Evolutionary conservation across 2,888 invertebrate species (phyloP), one percentile per base, ranked within the genome.

Genomic region (Drosophila helvetica): DNA sequence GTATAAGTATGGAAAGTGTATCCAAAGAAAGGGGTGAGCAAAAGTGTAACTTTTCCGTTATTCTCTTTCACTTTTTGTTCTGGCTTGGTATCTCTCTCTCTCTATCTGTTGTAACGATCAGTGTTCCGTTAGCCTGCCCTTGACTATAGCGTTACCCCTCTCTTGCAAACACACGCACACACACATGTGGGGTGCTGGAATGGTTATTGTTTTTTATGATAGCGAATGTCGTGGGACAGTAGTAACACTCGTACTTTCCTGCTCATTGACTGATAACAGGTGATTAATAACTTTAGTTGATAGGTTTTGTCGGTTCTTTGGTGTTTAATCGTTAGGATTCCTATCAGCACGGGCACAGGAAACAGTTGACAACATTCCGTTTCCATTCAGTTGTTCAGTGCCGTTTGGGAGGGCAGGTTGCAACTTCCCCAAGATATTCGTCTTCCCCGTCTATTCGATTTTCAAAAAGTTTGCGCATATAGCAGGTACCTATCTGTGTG

Each of bases 221-320:
- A 65, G 50, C 48, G 38, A 17, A 17, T 48, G 22, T 42, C 15
- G 38, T 38, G 7, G 15, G n/a, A 38, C 38, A 38, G 38, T 38
- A n/a, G 38, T 38, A 38, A n/a, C 15, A 38, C n/a, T 38, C n/a
- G n/a, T n/a, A 42, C 61, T 61, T 62, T 58, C 65, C 66, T 56
- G 30, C 64, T 56, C 56, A 50, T 56, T 53, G 22, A 54, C 70
- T 71, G 70, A 71, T 71, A 71, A 69, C 27, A 63, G 48, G 45
- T 63, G 63, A 63, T 71, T 69, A 69, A 63, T 45, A 48, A 48
- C 43, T 38, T 52, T 57, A 56, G 46, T 64, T 69, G 53, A 63
- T 57, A 56, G 62, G 52, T 42, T 65, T 38, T 22, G 45, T 56
- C 56, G 46, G 33, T 47, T 55, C 47, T 55, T 56, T 33, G 43